Base-by-base conservation (phyloP, 2,888 invertebrate genomes). In the Nysson spinosus region DNA sequence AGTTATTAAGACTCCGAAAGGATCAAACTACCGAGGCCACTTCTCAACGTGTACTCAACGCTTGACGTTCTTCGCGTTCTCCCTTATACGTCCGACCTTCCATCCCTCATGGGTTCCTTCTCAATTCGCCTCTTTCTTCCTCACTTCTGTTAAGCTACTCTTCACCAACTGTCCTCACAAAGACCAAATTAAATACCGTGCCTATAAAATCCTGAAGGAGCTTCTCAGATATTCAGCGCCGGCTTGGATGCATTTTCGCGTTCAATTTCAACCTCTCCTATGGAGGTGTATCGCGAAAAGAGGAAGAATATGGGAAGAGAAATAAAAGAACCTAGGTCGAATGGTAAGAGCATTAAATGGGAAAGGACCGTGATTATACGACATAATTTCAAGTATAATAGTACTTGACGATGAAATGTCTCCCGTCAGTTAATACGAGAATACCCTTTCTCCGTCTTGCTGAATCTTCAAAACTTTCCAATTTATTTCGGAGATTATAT, bases 1-100 rank as follows among this genome's bases (percentile, higher is more conserved):
- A 81, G 78, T 83, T 83, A 83, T 82, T 83, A 83, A 84, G 79
- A 75, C 78, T 78, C 72, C 76, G 75, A 72, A 77, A 78, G 68
- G 77, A 75, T 75, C 71, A 72, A 77, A 69, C 74, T 69, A 71
- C 67, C 72, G 70, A 69, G 69, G 47, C 69, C 65, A n/a, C n/a
- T 64, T 72, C 72, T 73, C 67, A 61, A 69, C 65, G 62, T 43
- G 28, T 35, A 9, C 37, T 30, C 28, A 17, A 26, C 57, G 35
- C 50, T 30, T 37, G 5, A 34, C 35, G 17, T 5, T 28, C 22
- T n/a, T 26, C 28, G 1, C 14, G 14, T 34, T 42, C 22, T 28
- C 26, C 26, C 14, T 34, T 22, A 39, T 40, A 34, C 32, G 28
- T 42, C 17, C 12, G 22, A 22, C 32, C n/a, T 40, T 55, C 46